phyloP scores from a whole-genome alignment of 2,113 vertebrate genomes.

The Archocentrus centrarchus region DNA sequence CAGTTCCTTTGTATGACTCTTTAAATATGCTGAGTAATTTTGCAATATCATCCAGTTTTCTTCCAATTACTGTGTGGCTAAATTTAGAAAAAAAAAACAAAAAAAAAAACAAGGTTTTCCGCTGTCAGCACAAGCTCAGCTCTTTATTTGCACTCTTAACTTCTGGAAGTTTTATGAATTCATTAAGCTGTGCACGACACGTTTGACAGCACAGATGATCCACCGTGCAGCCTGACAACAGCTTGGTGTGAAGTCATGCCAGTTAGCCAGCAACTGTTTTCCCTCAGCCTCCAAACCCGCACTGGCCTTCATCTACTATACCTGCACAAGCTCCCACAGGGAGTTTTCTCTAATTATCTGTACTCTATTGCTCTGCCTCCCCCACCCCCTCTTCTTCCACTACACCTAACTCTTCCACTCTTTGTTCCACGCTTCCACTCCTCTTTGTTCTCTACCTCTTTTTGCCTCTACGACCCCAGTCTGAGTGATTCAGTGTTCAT shows the following conservation, averaged over 20 bases:
- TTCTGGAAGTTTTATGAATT: constrained; percentile 33
- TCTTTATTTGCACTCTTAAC: constrained; percentile 22
- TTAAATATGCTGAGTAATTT: constrained; percentile 14
- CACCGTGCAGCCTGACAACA: constrained; percentile 2
- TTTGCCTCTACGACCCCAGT: background rate
- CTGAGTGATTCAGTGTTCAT: background rate
- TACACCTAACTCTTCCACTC: constrained; percentile 16
- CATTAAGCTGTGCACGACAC: constrained; percentile 16
- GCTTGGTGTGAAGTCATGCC: constrained; percentile 37
- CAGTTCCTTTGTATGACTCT: constrained; percentile 6
- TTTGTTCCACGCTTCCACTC: constrained; percentile 8
- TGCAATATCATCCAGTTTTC: constrained; percentile 20
- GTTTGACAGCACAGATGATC: constrained; percentile 9
- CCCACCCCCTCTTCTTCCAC: constrained; percentile 15
- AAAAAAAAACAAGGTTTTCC: constrained; percentile 21
- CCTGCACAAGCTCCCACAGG: constrained; percentile 38
- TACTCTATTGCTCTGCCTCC: constrained; percentile 39
- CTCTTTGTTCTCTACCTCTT: constrained; percentile 19
- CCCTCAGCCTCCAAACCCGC: constrained; percentile 49
- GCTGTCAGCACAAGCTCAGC: constrained; percentile 21
- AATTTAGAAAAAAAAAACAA: constrained; percentile 9
- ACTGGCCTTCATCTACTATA: constrained; percentile 28
- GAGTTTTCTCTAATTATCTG: constrained; percentile 62
- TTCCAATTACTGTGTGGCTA: background rate
- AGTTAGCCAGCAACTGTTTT: constrained; percentile 21